Evolutionary conservation across 92 coral and sea anemone genomes (phyloP).

Genomic region (Heliopora coerulea): DNA sequence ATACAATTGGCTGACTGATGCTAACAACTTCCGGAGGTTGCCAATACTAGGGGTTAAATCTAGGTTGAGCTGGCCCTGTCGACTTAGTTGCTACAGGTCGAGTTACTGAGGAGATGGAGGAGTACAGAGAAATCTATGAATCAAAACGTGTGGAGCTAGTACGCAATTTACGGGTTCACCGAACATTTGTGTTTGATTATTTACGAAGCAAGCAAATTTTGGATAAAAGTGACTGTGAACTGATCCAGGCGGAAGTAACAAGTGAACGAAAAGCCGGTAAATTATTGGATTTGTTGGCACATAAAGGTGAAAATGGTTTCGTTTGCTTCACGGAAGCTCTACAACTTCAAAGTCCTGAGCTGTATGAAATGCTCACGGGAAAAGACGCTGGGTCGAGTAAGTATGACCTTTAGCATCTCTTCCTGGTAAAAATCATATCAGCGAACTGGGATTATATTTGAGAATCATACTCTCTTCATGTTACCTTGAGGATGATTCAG

Average conservation of each 20-base stretch:
- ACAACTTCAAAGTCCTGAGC: slow-evolving; percentile 62
- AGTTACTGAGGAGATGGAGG: not conserved
- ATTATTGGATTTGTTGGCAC: slow-evolving; percentile 60
- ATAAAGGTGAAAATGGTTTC: slow-evolving; percentile 65
- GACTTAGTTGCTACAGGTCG: no score
- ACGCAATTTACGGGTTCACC: slow-evolving; percentile 59
- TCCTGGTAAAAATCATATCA: no score
- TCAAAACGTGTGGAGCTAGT: slow-evolving; percentile 57
- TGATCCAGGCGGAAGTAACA: slow-evolving; percentile 61
- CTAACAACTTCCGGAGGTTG: no score
- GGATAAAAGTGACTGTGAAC: slow-evolving; percentile 65
- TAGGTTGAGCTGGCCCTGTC: no score
- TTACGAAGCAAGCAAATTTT: slow-evolving; percentile 64
- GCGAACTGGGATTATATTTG: no score
- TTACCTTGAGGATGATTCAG: no score
- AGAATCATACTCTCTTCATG: no score
- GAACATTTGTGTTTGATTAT: slow-evolving; percentile 69
- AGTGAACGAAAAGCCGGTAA: slow-evolving; percentile 63
- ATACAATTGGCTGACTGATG: no score
- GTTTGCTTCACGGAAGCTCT: slow-evolving; percentile 63
- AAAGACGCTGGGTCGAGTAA: slow-evolving; percentile 63
- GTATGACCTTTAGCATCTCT: no score
- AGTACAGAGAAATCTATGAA: slow-evolving; percentile 31
- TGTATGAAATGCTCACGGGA: slow-evolving; percentile 67
- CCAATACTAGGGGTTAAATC: no score